Percentiles rank a stretch among this genome's conserved stretches.
These are phyloP conservation scores for Drosophila takahashii DNA, from an alignment of 1,140 invertebrate genomes.

Conservation along the genomic window DNA sequence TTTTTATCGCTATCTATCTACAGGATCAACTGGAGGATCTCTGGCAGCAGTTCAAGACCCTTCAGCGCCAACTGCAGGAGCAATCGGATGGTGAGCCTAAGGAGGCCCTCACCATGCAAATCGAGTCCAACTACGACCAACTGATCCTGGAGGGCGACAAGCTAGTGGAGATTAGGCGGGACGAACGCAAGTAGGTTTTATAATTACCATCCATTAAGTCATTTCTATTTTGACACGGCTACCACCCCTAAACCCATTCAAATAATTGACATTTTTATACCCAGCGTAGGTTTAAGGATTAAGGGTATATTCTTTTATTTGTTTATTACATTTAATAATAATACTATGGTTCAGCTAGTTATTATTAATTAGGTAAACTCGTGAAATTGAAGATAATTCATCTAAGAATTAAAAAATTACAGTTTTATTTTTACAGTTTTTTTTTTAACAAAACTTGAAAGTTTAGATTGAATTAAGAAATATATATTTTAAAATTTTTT, in stretches of 20 bases:
- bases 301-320: background rate
- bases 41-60: slow-evolving; percentile 78
- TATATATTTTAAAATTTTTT: too few species aligned
- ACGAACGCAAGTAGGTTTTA: slow-evolving; percentile 65
- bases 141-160: slow-evolving; percentile 80
- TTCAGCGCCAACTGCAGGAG: slow-evolving; percentile 75
- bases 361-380: too few species aligned
- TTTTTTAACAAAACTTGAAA: too few species aligned
- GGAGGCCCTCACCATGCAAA: slow-evolving; percentile 79
- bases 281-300: background rate
- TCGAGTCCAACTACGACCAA: slow-evolving; percentile 82
- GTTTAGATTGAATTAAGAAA: too few species aligned
- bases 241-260: background rate
- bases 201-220: slow-evolving; percentile 20
- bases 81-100: slow-evolving; percentile 79
- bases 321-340: too few species aligned
- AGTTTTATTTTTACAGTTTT: too few species aligned
- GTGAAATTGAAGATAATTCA: too few species aligned
- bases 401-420: too few species aligned
- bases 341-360: too few species aligned
- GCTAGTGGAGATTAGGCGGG: slow-evolving; percentile 71
- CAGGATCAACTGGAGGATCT: slow-evolving; percentile 73
- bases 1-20: background rate
- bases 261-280: slow-evolving; percentile 14
- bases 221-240: background rate